Percentiles rank a stretch among this genome's conserved stretches.
Evolutionary conservation across 2,888 invertebrate species (phyloP).

Genomic region (Rosalia funebris): DNA sequence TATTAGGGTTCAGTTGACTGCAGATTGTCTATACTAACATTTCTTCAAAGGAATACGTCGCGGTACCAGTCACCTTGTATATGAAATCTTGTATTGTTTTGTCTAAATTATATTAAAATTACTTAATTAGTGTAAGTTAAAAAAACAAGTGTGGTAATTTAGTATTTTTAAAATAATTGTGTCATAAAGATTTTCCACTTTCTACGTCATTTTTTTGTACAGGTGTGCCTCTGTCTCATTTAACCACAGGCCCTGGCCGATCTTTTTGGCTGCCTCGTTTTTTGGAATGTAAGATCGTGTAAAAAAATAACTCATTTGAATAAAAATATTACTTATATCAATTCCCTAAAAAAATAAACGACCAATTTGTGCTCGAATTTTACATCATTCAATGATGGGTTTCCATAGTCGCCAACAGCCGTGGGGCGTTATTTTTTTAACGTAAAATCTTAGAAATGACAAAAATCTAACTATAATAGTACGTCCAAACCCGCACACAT

Average conservation of each 20-base stretch:
- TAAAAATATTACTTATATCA: slow-evolving; percentile 26
- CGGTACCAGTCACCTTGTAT: too few relatives aligned
- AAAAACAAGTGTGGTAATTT: too few relatives aligned
- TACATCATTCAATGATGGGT: slow-evolving; percentile 54
- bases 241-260: slow-evolving; percentile 30
- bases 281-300: slow-evolving; percentile 48
- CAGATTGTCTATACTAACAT: too few relatives aligned
- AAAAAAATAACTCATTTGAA: slow-evolving; percentile 27
- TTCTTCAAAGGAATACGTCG: too few relatives aligned
- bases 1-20: too few relatives aligned
- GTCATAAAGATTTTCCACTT: too few relatives aligned
- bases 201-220: too few relatives aligned
- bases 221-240: slow-evolving; percentile 26
- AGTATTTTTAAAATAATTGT: too few relatives aligned
- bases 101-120: neutral
- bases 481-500: slow-evolving; percentile 59
- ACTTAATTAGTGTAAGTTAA: neutral
- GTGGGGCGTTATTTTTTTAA: slow-evolving; percentile 57
- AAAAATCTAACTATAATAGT: slow-evolving; percentile 58
- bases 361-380: slow-evolving; percentile 47
- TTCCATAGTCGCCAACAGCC: slow-evolving; percentile 56
- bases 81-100: neutral
- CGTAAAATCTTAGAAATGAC: slow-evolving; percentile 57
- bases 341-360: slow-evolving; percentile 29
- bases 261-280: slow-evolving; percentile 29